Percentiles rank a stretch among this genome's conserved stretches.
These are phyloP conservation scores for Todiramphus saurophagus DNA, from an alignment of 2,113 vertebrate genomes.

Conservation along the genomic window DNA sequence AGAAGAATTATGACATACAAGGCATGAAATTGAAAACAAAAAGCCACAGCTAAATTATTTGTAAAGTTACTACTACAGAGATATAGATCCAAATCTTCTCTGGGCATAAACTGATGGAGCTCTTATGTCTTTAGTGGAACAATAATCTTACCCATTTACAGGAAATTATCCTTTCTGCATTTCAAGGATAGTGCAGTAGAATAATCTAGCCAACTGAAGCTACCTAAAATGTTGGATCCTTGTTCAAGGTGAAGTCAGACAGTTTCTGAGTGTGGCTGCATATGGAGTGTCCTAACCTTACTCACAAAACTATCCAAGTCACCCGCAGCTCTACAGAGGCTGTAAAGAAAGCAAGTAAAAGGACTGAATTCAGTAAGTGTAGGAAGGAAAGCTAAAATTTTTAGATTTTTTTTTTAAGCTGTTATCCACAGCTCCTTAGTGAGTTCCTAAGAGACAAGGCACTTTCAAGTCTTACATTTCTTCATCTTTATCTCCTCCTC, in stretches of 20 bases:
- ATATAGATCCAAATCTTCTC: constrained; percentile 5
- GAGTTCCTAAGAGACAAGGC: not conserved
- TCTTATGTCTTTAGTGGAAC: not conserved
- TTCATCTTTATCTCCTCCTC: not conserved
- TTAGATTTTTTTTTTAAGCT: not conserved
- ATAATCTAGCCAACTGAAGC: not conserved
- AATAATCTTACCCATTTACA: not conserved
- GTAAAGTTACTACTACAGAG: not conserved
- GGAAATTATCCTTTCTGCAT: not conserved
- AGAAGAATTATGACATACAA: not conserved
- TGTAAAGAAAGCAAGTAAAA: not conserved
- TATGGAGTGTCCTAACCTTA: not conserved
- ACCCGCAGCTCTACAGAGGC: not conserved
- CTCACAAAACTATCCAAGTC: not conserved
- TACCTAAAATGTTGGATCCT: not conserved
- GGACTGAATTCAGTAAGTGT: not conserved
- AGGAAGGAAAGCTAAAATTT: not conserved
- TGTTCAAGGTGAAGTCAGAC: not conserved
- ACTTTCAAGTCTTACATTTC: constrained; percentile 16
- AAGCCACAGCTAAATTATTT: not conserved
- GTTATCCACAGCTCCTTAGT: not conserved
- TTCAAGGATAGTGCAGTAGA: not conserved
- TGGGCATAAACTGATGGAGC: not conserved
- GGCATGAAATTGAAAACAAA: constrained; percentile 1
- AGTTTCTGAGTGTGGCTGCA: not conserved